phyloP scores from a whole-genome alignment of 23 tunicate species.

The Trididemnum nubilum region DNA sequence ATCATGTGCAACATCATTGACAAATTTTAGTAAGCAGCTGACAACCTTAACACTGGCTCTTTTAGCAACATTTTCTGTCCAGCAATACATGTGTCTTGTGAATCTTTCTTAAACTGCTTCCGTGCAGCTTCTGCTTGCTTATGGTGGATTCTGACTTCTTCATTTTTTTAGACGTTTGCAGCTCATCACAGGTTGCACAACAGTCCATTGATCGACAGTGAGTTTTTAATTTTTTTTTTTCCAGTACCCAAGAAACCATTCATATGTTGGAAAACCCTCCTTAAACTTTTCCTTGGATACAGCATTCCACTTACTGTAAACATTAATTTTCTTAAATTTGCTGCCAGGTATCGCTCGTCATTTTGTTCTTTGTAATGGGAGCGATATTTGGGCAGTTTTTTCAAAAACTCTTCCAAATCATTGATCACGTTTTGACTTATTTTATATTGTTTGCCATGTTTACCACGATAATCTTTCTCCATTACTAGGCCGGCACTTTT shows the following conservation, averaged over 20 bases:
- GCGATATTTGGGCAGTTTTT: not conserved
- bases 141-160: not conserved
- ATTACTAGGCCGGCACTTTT: not conserved
- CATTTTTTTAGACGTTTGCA: not conserved
- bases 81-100: not conserved
- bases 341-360: not conserved
- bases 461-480: not conserved
- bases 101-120: not conserved
- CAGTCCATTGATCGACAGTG: not conserved
- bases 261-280: not conserved
- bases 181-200: not conserved
- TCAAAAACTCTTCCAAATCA: not conserved
- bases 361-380: not conserved
- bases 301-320: not conserved
- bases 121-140: not conserved
- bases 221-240: not conserved
- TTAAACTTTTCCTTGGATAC: not conserved
- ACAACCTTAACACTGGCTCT: not conserved
- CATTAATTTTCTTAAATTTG: not conserved
- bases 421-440: not conserved
- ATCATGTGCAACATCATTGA: not conserved
- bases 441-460: not conserved
- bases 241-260: not conserved
- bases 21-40: not conserved
- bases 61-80: conserved; percentile 16